Percentiles rank a stretch among this genome's conserved stretches.
phyloP scores from a whole-genome alignment of 2,113 vertebrate genomes.

The Ibidorhyncha struthersii region DNA sequence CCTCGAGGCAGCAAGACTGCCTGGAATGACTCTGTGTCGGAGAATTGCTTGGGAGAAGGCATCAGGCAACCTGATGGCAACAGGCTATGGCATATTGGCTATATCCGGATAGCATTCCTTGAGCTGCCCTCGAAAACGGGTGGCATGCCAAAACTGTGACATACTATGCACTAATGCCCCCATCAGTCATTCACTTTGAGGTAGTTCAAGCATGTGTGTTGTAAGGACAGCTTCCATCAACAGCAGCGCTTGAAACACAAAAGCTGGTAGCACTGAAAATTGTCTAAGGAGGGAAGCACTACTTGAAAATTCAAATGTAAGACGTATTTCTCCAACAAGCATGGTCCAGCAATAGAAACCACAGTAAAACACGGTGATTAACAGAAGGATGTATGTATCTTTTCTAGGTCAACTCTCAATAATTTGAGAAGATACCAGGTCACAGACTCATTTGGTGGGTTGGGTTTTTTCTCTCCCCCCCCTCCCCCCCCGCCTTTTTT shows the following conservation, averaged over 20 bases:
- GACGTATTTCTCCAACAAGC: background rate
- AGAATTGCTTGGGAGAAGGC: background rate
- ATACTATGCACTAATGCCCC: background rate
- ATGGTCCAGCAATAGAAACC: background rate
- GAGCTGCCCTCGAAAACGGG: background rate
- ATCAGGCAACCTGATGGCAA: background rate
- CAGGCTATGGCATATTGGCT: background rate
- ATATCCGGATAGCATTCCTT: background rate
- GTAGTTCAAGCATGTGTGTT: background rate
- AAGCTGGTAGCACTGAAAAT: background rate
- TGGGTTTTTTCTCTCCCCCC: background rate
- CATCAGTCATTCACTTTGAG: background rate
- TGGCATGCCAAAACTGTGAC: background rate
- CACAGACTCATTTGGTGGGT: background rate
- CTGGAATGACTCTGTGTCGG: background rate
- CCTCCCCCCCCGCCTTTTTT: too few species aligned
- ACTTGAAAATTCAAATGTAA: background rate
- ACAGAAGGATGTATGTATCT: background rate
- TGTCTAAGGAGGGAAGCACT: background rate
- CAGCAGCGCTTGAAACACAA: background rate
- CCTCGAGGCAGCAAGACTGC: background rate
- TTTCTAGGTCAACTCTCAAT: constrained; percentile 12
- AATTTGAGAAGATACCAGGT: background rate
- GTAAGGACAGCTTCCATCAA: background rate
- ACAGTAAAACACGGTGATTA: background rate